Percentiles rank a stretch among this genome's conserved stretches.
Evolutionary conservation across 1,140 invertebrate genomes (phyloP).

Genomic region (Cephus cinctus): DNA sequence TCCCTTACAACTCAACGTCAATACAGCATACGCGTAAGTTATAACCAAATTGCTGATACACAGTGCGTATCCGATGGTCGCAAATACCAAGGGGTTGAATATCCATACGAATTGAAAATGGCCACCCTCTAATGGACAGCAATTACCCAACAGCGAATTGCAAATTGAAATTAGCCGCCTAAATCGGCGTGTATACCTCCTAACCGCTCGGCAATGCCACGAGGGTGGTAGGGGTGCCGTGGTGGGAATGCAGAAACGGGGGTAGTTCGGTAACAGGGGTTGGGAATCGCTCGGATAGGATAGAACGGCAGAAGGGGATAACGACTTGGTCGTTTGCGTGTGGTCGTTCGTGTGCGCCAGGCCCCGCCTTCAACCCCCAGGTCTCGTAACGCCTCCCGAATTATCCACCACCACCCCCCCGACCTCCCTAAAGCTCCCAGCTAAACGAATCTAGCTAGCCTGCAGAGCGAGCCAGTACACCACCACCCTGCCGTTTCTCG

Average conservation of each 20-base stretch:
- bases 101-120: constrained; percentile 20
- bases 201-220: neutral
- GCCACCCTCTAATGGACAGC: constrained; percentile 30
- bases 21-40: too few relatives aligned
- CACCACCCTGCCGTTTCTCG: neutral
- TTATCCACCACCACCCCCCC: constrained; percentile 28
- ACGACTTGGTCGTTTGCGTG: constrained; percentile 22
- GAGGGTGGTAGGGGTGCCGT: neutral
- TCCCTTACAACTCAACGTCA: too few relatives aligned
- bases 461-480: neutral
- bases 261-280: neutral
- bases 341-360: constrained; percentile 16
- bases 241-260: neutral
- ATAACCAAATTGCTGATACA: too few relatives aligned
- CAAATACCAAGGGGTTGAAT: too few relatives aligned
- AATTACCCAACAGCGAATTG: constrained; percentile 35
- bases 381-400: constrained; percentile 29
- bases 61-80: too few relatives aligned
- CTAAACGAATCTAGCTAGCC: constrained; percentile 26
- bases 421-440: constrained; percentile 17
- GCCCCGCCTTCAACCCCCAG: constrained; percentile 31
- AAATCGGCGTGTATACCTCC: constrained; percentile 29
- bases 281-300: neutral
- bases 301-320: constrained; percentile 16
- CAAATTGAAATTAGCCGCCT: constrained; percentile 34